Evolutionary conservation across 2,888 invertebrate genomes (phyloP).

Genomic region (Boloria euphrosyne): DNA sequence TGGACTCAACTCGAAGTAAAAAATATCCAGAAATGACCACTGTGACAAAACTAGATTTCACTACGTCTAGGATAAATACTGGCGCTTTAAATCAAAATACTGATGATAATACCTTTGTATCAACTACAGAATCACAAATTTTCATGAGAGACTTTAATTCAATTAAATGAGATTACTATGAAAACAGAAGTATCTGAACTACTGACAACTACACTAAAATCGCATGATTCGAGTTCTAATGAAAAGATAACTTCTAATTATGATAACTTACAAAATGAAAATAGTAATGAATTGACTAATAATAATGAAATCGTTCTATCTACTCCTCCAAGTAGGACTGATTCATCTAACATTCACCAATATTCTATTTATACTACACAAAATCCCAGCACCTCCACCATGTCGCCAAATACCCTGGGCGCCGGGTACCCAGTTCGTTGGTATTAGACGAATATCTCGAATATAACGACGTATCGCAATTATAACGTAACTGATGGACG

Average conservation of each 20-base stretch:
- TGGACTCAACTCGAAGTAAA: constrained; percentile 32
- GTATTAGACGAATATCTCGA: no score
- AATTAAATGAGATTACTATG: neutral
- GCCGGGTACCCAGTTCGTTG: no score
- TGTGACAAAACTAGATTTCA: neutral
- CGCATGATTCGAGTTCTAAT: no score
- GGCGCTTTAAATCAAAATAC: neutral
- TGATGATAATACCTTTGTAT: neutral
- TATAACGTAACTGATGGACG: no score
- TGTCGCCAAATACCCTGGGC: no score
- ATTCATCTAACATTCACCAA: neutral
- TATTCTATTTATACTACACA: neutral
- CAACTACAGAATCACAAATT: constrained; percentile 4
- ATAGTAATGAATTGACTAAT: neutral
- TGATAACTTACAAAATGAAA: no score
- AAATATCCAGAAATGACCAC: neutral
- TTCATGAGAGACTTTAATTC: neutral
- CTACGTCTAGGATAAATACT: neutral
- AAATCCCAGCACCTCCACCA: no score
- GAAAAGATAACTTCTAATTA: no score
- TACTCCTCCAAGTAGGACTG: neutral
- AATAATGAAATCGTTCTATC: neutral
- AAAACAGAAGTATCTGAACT: no score
- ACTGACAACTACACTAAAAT: no score
- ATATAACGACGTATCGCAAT: no score